These are phyloP conservation scores for Heteromormyrus szaboi DNA, from an alignment of 2,797 vertebrate genomes.

Conservation along the genomic window DNA sequence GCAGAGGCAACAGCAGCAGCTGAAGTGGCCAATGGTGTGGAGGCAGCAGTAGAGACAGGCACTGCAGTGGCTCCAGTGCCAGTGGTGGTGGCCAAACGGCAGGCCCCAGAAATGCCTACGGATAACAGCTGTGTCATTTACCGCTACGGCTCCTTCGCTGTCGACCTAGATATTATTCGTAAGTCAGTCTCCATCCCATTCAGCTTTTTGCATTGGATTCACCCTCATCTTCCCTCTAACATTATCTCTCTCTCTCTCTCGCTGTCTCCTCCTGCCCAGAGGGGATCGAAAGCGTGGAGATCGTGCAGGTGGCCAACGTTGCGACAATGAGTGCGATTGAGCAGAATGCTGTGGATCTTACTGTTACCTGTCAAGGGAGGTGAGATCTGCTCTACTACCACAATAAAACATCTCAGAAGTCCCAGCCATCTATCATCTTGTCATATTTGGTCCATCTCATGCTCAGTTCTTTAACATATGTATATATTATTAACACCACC, in stretches of 20 bases:
- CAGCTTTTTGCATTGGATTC: not conserved
- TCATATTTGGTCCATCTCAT: not conserved
- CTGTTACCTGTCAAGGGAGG: conserved; percentile 84
- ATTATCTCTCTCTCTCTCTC: not conserved
- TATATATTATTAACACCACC: not conserved
- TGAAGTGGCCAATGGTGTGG: conserved; percentile 31
- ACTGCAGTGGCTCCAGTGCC: conserved; percentile 49
- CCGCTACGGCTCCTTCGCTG: conserved; percentile 82
- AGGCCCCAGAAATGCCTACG: conserved; percentile 59
- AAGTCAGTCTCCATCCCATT: conserved; percentile 49
- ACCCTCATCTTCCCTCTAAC: not conserved
- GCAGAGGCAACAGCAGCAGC: conserved; percentile 19
- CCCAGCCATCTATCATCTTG: not conserved
- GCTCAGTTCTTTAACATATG: not conserved
- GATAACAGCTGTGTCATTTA: conserved; percentile 70
- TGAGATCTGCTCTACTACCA: conserved; percentile 40
- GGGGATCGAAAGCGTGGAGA: conserved; percentile 86
- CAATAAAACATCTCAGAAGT: not conserved
- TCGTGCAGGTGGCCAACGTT: conserved; percentile 72
- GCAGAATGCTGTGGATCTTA: conserved; percentile 81
- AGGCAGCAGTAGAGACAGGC: conserved; percentile 19
- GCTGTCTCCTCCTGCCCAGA: conserved; percentile 54
- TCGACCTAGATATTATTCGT: conserved; percentile 76
- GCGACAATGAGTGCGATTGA: conserved; percentile 47
- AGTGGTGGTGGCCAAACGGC: conserved; percentile 73